Evolutionary conservation across 2,888 invertebrate species (phyloP), one percentile per base, ranked within the genome.

Genomic region (Chydorus sphaericus): DNA sequence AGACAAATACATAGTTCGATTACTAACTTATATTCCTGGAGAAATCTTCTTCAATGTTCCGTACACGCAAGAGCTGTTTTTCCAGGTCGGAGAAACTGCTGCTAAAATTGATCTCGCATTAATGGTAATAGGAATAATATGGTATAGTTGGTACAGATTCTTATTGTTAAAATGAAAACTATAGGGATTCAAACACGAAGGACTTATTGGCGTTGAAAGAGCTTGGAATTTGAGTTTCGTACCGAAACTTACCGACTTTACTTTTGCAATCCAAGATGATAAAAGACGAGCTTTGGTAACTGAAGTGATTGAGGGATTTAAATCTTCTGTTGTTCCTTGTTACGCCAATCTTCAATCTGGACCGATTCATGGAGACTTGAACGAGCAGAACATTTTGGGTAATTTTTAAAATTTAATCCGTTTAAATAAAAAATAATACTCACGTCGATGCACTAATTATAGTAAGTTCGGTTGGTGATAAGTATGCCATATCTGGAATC

Each of bases 321-420:
- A 82, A 61, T 70, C 75, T 10, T 73, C 78, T 1, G 81, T 91
- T 0, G 66, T 85, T 1, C 74, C 78, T 0, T 68, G 72, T 0
- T 64, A 75, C 3, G 70, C 75, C 0, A 71, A 74, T 33, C 71
- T 91, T 60, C 79, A 81, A 63, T 75, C 74, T 64, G 85, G 76
- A 65, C 59, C 85, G 5, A 85, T 93, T 59, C 93, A 94, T 66
- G 93, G 91, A 1, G 94, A 94, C 67, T 76, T 87, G 58, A 93
- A 93, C 67, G 91, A 92, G 65, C 85, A 86, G 68, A 94, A 94
- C 69, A 77, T 93, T 4, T 66, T 92, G 5, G 52, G 52, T 52
- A 28, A 4, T 48, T 18, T 48, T 14, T 7, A 6, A 8, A 18
- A n/a, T 4, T 4, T 7, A 48, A 6, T 10, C 23, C 7, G 7